These are phyloP conservation scores for Pseudolaguvia tuberculata DNA, from an alignment of 2,113 vertebrate species.

Conservation along the genomic window DNA sequence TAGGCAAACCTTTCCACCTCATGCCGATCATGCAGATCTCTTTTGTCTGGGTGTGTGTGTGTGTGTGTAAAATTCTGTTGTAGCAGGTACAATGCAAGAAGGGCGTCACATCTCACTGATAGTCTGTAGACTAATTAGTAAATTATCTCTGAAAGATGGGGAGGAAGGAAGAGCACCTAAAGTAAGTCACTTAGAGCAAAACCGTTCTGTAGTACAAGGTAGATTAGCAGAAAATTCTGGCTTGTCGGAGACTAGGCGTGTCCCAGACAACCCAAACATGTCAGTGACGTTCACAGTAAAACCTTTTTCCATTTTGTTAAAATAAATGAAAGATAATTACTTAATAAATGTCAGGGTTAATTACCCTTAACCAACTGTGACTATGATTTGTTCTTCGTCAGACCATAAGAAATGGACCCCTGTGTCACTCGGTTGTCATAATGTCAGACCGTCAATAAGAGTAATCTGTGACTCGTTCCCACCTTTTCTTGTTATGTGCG, in stretches of 20 bases:
- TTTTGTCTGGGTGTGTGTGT: conserved; percentile 50
- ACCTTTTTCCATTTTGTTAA: background rate
- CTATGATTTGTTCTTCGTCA: too few relatives aligned
- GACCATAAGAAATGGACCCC: too few relatives aligned
- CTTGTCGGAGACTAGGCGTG: background rate
- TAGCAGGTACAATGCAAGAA: conserved; percentile 69
- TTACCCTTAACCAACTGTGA: too few relatives aligned
- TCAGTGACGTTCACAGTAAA: background rate
- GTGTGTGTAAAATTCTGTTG: conserved; percentile 63
- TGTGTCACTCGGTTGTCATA: too few relatives aligned
- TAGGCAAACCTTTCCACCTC: conserved; percentile 58
- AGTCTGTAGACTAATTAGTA: conserved; percentile 65
- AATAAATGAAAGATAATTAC: background rate
- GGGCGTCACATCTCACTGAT: conserved; percentile 66
- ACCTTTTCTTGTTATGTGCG: too few relatives aligned
- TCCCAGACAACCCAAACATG: background rate
- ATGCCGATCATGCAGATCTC: conserved; percentile 61
- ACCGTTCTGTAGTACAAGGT: background rate
- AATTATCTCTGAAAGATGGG: conserved; percentile 67
- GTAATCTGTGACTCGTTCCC: too few relatives aligned
- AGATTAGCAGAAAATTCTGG: conserved; percentile 5
- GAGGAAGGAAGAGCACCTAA: conserved; percentile 68
- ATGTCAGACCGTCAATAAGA: too few relatives aligned
- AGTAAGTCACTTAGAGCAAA: conserved; percentile 64
- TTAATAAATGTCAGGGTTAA: background rate